Base-by-base conservation (phyloP, 2,888 invertebrate species). In the Chrysotoxum bicinctum region DNA sequence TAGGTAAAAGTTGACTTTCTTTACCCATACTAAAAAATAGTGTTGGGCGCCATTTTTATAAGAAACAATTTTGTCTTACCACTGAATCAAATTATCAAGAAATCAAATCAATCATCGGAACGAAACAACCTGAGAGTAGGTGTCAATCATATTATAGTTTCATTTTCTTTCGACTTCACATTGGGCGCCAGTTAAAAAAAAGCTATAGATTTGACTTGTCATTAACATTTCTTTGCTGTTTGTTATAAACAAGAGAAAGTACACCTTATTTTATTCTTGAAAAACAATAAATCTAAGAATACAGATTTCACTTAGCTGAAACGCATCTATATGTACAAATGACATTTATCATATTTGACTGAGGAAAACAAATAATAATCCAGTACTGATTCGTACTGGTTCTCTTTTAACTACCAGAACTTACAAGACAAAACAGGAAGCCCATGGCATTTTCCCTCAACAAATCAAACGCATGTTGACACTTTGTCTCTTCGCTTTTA, bases 381-480 rank as follows among this genome's bases (percentile, higher is more conserved):
- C 3, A 21, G 26, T 43, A 35, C 23, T 45, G 7, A 43, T 43
- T 48, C 16, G 16, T 45, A 12, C 45, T 19, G 30, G 56, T 66
- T 60, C 60, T 23, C n/a, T 43, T n/a, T n/a, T 69, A 2, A 19
- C 23, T 16, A 12, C 10, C 7, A 45, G 4, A 60, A 12, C 40
- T 66, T 35, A 1, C 30, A 40, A 37, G 8, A 43, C 14, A 1
- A 60, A 68, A 83, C 74, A 74, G 83, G 79, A 79, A 83, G 64
- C 60, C n/a, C 5, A 64, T 64, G 70, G 74, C 62, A 83, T 83
- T 64, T 66, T 84, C 70, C 69, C 66, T 60, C 79, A 37, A 84
- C 74, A 84, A 84, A 79, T 79, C 79, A 79, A 84, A 77, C 68
- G 58, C 68, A 70, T 58, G 50, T 79, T 79, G 84, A 84, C 79